phyloP scores from a whole-genome alignment of 2,888 invertebrate genomes.

The Athalia rosae region DNA sequence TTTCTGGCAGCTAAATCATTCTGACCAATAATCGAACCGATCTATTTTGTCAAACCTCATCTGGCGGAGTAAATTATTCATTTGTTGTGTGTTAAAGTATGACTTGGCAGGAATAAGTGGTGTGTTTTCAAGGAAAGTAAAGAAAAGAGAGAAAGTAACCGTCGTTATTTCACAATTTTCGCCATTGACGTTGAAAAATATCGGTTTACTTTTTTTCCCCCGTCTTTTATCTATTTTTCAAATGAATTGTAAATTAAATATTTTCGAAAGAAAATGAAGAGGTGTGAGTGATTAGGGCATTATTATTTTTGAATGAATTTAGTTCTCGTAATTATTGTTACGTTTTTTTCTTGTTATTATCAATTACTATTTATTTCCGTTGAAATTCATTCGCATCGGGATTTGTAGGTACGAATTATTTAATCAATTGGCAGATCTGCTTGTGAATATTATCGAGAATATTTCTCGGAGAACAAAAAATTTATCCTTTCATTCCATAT shows the following conservation, averaged over 20 bases:
- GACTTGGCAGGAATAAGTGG: slow-evolving; percentile 9
- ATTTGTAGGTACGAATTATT: slow-evolving; percentile 38
- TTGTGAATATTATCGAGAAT: slow-evolving; percentile 14
- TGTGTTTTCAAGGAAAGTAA: neutral
- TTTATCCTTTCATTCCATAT: slow-evolving; percentile 23
- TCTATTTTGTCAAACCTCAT: neutral
- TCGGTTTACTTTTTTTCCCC: slow-evolving; percentile 4
- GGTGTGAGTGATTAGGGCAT: slow-evolving; percentile 47
- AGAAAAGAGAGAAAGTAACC: neutral
- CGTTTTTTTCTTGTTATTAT: slow-evolving; percentile 37
- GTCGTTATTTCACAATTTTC: slow-evolving; percentile 23
- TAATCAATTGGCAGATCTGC: neutral
- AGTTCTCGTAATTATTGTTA: slow-evolving; percentile 37
- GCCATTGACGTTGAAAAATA: slow-evolving; percentile 15
- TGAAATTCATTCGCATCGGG: slow-evolving; percentile 47
- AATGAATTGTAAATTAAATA: slow-evolving; percentile 32
- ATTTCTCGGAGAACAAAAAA: slow-evolving; percentile 6
- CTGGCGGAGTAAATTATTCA: neutral
- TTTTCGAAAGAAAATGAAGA: neutral
- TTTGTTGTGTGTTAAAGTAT: slow-evolving; percentile 3
- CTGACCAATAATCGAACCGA: no score
- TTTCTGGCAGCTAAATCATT: no score
- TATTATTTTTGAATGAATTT: slow-evolving; percentile 47
- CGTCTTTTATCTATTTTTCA: slow-evolving; percentile 4
- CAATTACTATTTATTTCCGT: slow-evolving; percentile 48